A percentile compares a stretch with the other conserved stretches of the same genome.
Evolutionary conservation across 2,113 vertebrate genomes (phyloP).

Genomic region (Sorex araneus): DNA sequence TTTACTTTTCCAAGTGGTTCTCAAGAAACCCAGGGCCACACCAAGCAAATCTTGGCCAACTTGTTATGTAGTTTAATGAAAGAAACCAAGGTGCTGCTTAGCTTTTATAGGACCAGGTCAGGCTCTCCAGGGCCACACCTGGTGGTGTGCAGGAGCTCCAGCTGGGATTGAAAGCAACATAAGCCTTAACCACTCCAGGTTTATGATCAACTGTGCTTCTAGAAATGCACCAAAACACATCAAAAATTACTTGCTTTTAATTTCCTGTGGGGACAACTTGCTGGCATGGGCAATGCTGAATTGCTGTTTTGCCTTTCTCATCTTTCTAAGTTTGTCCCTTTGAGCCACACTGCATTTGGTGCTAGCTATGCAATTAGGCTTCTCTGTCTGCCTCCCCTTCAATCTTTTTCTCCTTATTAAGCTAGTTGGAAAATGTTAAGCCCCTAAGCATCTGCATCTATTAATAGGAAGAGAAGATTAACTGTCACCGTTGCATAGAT

Average conservation of each 20-base stretch:
- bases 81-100: too few relatives aligned
- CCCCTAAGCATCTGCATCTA: conserved; percentile 81
- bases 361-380: conserved; percentile 73
- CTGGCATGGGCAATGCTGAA: conserved; percentile 51
- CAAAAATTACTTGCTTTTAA: conserved; percentile 69
- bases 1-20: too few relatives aligned
- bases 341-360: conserved; percentile 64
- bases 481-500: conserved; percentile 76
- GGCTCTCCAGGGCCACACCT: too few relatives aligned
- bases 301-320: conserved; percentile 56
- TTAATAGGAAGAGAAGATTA: conserved; percentile 83
- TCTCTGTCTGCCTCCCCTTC: conserved; percentile 69
- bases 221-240: conserved; percentile 65
- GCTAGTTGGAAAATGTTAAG: conserved; percentile 80
- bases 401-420: conserved; percentile 78
- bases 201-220: conserved; percentile 70
- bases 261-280: conserved; percentile 68
- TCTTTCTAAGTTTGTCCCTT: conserved; percentile 63
- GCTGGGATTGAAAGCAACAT: too few relatives aligned
- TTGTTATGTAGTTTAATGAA: too few relatives aligned
- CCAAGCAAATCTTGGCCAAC: too few relatives aligned
- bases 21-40: too few relatives aligned
- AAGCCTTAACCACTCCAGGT: neutral
- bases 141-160: too few relatives aligned
- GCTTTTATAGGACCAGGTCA: too few relatives aligned